These are phyloP conservation scores for Augiades crinisus DNA, from an alignment of 2,888 invertebrate species.

Conservation along the genomic window DNA sequence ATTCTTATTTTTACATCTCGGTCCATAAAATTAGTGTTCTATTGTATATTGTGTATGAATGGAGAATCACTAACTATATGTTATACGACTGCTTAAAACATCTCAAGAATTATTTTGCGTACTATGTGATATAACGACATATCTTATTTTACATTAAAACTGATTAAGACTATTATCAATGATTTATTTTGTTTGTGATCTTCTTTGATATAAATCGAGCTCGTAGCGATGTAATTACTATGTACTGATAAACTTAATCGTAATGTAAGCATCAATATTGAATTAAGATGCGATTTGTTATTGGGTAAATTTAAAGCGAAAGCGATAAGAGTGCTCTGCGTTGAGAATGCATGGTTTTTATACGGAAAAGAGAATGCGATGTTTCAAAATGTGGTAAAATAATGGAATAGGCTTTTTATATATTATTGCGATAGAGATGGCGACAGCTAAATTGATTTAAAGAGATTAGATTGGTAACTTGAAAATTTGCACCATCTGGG, in stretches of 20 bases:
- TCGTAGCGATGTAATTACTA: background rate
- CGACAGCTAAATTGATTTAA: no score
- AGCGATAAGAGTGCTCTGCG: background rate
- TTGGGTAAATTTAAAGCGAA: background rate
- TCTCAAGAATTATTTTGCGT: background rate
- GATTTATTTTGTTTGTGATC: background rate
- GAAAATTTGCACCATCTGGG: conserved; percentile 1
- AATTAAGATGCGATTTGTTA: background rate
- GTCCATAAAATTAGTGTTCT: conserved; percentile 9
- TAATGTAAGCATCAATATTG: conserved; percentile 12
- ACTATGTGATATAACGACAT: conserved; percentile 21
- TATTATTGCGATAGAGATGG: no score
- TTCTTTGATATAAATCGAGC: background rate
- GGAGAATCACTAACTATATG: background rate
- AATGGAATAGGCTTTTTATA: no score
- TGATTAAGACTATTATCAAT: conserved; percentile 3
- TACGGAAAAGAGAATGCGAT: background rate
- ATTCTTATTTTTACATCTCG: conserved; percentile 8
- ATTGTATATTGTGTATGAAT: background rate
- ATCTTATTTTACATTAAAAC: conserved; percentile 13
- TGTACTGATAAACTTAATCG: conserved; percentile 14
- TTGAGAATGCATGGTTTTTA: no score
- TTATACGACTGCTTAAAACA: background rate
- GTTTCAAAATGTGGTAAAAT: background rate
- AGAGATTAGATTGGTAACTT: no score